Evolutionary conservation across 2,113 vertebrate species (phyloP), one percentile per base, ranked within the genome.

Genomic region (Merops nubicus): DNA sequence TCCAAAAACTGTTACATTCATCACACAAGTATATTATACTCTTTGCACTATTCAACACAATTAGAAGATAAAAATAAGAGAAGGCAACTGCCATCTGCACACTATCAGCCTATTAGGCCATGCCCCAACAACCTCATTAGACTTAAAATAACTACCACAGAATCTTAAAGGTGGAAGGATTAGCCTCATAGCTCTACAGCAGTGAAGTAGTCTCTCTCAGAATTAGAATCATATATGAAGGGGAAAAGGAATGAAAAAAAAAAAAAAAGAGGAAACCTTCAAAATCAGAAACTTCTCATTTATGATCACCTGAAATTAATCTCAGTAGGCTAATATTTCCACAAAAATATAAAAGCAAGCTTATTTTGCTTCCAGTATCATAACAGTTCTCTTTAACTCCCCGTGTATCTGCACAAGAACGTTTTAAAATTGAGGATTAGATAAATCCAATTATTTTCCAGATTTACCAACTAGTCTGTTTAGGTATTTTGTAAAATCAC

Each of bases 71-170:
- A 96, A 97, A 93, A 77, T 82, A 94, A 91, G 79, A 81, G 74
- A 82, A 85, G 72, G 65, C 84, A 94, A 95, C 68, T 83, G 80
- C 92, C 96, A 96, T 95, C 92, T 96, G 94, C 81, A 94, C 88
- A 84, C 86, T 76, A 65, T 85, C 92, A 93, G 77, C 86, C 95
- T 94, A 95, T 92, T 95, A 97, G 95, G 96, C 91, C 92, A 95
- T 95, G 91, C 67, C 84, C 91, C 94, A 95, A 95, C 92, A 91
- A 89, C 91, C 94, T 95, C 87, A 93, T 97, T 91, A 96, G 92
- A 89, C 94, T 95, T 97, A 96, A 97, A 97, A 97, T 97, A 97
- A 95, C 96, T 57, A 69, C 76, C 78, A 91, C 18, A 91, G 88
- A 86, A 89, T 89, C 96, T 93, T 95, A 76, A 93, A 93, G 92